Base-by-base conservation (phyloP, 2,797 vertebrate genomes). In the Bryconaethiops microstoma region DNA sequence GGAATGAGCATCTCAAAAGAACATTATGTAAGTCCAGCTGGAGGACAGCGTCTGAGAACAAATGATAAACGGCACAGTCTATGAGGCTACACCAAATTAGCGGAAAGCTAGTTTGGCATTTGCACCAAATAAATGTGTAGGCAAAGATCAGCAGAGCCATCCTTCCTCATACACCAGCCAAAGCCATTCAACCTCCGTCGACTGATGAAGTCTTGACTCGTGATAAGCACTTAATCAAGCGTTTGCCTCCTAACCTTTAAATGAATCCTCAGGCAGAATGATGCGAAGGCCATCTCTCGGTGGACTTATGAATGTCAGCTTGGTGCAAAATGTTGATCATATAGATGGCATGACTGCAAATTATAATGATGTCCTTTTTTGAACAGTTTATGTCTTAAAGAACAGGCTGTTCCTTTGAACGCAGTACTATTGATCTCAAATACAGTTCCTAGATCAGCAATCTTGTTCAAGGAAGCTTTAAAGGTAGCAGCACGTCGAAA, bases 181-280 rank as follows among this genome's bases (percentile, higher is more conserved):
- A 79, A 74, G 7, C 68, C 35, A 19, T 72, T 79, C 29, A 54
- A 39, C 57, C 42, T 40, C 42, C 23, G 13, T 7, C 5, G 59
- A 57, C 21, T 57, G 35, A 79, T 74, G 60, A 79, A 73, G 60
- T 74, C 59, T 45, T 57, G 60, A 35, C 40, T 55, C n/a, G n/a
- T 55, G 48, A 73, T 64, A 40, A 65, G 48, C 29, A 42, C 52
- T 62, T 78, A 78, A 71, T 72, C 68, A 52, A 70, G 68, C 68
- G 9, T 25, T 50, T 7, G 2, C 14, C 13, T 70, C 42, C 50
- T 70, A 70, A 70, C 68, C 68, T 70, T 70, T 23, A 70, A 25
- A 52, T 50, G 45, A 70, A 25, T n/a, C 68, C 21, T 50, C 21
- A 17, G 68, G 68, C 68, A 52, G 42, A 52, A 25, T 70, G 42